These are phyloP conservation scores for Indri indri DNA, from an alignment of 2,113 vertebrate species.

Conservation along the genomic window DNA sequence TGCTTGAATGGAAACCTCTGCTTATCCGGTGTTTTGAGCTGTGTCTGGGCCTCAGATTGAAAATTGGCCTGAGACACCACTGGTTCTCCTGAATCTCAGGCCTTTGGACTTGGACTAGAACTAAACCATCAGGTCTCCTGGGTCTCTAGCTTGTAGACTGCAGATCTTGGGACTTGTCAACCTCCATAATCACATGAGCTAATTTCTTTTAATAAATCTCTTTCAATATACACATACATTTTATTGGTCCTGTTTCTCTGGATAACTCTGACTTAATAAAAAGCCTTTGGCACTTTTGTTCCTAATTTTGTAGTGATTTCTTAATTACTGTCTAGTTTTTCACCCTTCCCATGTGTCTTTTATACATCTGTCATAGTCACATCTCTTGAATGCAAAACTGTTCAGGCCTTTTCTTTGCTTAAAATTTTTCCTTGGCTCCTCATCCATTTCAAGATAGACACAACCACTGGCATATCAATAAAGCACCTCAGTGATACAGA, in stretches of 20 bases:
- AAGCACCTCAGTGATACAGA: background rate
- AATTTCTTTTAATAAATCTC: background rate
- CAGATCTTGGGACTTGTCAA: background rate
- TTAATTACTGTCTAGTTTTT: background rate
- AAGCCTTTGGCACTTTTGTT: background rate
- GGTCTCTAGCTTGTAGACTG: background rate
- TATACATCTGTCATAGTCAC: background rate
- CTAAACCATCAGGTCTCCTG: background rate
- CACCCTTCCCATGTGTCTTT: background rate
- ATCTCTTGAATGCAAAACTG: background rate
- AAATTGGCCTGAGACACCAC: background rate
- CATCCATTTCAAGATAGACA: background rate
- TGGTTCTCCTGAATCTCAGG: background rate
- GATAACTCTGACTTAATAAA: background rate
- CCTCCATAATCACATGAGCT: background rate
- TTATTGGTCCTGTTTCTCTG: background rate
- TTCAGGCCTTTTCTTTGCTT: background rate
- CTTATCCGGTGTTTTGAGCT: background rate
- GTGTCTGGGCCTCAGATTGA: background rate
- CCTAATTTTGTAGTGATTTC: background rate
- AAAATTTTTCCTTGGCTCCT: background rate
- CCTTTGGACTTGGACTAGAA: background rate
- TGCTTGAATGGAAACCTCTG: background rate
- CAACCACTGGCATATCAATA: background rate
- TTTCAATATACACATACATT: background rate